Conservation (phyloP, 1,140 invertebrate species). For the Philaenus spumarius region DNA sequence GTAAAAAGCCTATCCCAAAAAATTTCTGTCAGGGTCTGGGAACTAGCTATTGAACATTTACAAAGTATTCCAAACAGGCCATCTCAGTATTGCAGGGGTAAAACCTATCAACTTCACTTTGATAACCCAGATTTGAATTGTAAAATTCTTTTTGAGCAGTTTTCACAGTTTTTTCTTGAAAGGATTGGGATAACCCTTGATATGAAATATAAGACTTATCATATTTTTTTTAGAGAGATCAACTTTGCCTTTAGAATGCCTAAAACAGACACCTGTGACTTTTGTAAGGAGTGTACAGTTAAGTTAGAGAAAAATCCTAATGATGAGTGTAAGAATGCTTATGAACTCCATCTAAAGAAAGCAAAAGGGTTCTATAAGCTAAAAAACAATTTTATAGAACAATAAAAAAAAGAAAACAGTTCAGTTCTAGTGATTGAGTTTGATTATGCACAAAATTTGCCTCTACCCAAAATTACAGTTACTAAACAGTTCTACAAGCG, state of each 20-base stretch:
- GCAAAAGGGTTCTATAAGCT: neutral
- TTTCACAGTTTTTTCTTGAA: conserved; percentile 7
- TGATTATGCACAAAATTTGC: conserved; percentile 22
- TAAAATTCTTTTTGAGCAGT: conserved; percentile 4
- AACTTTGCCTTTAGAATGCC: conserved; percentile 12
- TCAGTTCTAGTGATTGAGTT: conserved; percentile 18
- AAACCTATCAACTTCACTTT: conserved; percentile 1
- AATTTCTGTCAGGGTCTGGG: neutral
- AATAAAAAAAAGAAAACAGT: conserved; percentile 1
- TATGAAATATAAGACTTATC: conserved; percentile 15
- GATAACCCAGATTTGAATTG: conserved; percentile 11
- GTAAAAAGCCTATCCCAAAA: neutral
- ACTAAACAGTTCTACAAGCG: conserved; percentile 20
- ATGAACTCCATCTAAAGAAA: conserved; percentile 7
- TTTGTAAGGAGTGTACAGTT: conserved; percentile 13
- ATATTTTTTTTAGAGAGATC: conserved; percentile 11
- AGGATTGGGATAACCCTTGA: neutral
- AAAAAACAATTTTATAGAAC: conserved; percentile 3
- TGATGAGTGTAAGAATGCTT: no score
- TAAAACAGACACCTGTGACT: conserved; percentile 18
- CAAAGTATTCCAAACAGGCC: conserved; percentile 12
- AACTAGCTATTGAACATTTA: conserved; percentile 16
- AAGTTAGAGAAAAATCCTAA: no score
- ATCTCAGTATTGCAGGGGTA: neutral
- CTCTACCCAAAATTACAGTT: conserved; percentile 16